A percentile compares a stretch with the other conserved stretches of the same genome.
Conservation (phyloP, 2,888 invertebrate genomes). For the Athetis lepigone region DNA sequence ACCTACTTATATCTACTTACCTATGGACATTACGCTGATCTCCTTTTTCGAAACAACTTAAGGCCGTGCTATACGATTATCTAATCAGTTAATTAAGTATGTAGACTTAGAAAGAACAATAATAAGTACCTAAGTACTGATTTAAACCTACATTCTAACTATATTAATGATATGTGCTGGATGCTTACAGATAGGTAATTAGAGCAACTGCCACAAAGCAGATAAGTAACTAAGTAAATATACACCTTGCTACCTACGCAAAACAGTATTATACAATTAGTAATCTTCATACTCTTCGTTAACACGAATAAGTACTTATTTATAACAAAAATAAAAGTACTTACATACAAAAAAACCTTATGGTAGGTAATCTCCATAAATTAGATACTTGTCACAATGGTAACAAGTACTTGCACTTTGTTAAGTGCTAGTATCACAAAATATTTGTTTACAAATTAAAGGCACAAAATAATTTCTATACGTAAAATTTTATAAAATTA, state of each 20-base stretch:
- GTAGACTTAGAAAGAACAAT: background rate
- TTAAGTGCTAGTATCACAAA: slow-evolving; percentile 57
- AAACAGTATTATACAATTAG: background rate
- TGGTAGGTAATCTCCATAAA: background rate
- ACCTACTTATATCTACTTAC: too few relatives aligned
- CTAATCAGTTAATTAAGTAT: background rate
- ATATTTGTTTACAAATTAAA: slow-evolving; percentile 38
- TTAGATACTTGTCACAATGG: background rate
- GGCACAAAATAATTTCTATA: slow-evolving; percentile 38
- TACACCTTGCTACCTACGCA: background rate
- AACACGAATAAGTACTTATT: slow-evolving; percentile 2
- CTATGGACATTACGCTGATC: background rate
- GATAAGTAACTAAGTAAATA: background rate
- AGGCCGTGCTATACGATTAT: background rate
- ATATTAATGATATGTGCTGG: slow-evolving; percentile 17
- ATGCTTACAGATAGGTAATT: background rate
- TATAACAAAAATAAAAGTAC: slow-evolving; percentile 1
- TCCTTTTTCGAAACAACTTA: background rate
- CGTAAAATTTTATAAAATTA: slow-evolving; percentile 44
- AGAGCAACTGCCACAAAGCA: background rate
- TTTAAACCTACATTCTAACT: background rate
- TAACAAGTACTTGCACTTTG: slow-evolving; percentile 33
- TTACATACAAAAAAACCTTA: background rate
- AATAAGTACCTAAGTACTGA: background rate
- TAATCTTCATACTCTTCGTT: background rate